phyloP scores from a whole-genome alignment of 2,797 vertebrate genomes.

The Sebastes kiyomatsui region DNA sequence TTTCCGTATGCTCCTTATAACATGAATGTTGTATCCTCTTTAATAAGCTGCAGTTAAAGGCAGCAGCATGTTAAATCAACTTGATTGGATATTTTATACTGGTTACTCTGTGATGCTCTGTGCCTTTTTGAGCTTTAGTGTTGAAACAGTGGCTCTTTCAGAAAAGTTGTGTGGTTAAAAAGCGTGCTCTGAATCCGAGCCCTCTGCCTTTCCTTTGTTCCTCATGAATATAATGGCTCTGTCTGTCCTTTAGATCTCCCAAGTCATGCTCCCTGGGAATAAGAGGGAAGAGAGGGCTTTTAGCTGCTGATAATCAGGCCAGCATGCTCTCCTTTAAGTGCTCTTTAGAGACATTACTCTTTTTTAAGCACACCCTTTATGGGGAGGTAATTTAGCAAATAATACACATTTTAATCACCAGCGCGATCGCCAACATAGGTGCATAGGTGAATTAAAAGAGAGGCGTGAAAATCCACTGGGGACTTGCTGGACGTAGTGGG shows the following conservation, averaged over 20 bases:
- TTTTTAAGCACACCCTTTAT: conserved; percentile 45
- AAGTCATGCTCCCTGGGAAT: conserved; percentile 64
- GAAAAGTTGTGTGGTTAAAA: conserved; percentile 38
- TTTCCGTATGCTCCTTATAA: background rate
- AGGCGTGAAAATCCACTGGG: conserved; percentile 28
- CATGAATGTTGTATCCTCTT: background rate
- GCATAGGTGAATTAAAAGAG: conserved; percentile 44
- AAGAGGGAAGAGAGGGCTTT: conserved; percentile 64
- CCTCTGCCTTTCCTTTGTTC: conserved; percentile 56
- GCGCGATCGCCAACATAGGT: conserved; percentile 5
- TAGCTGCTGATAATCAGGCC: conserved; percentile 70
- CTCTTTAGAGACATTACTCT: conserved; percentile 39
- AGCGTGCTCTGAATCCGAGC: conserved; percentile 30
- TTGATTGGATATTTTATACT: conserved; percentile 15
- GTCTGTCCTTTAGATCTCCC: conserved; percentile 34
- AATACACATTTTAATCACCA: conserved; percentile 52
- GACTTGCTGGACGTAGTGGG: conserved; percentile 29
- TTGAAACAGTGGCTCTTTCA: conserved; percentile 33
- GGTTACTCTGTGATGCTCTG: conserved; percentile 18
- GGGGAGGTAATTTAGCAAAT: conserved; percentile 52
- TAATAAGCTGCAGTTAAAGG: conserved; percentile 1
- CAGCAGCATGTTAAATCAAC: conserved; percentile 3
- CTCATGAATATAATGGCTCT: conserved; percentile 66
- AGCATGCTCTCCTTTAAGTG: conserved; percentile 41
- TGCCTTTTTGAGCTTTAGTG: conserved; percentile 29